A percentile compares a stretch with the other conserved stretches of the same genome.
phyloP scores from a whole-genome alignment of 2,797 vertebrate species.

The Crenuchus spilurus region DNA sequence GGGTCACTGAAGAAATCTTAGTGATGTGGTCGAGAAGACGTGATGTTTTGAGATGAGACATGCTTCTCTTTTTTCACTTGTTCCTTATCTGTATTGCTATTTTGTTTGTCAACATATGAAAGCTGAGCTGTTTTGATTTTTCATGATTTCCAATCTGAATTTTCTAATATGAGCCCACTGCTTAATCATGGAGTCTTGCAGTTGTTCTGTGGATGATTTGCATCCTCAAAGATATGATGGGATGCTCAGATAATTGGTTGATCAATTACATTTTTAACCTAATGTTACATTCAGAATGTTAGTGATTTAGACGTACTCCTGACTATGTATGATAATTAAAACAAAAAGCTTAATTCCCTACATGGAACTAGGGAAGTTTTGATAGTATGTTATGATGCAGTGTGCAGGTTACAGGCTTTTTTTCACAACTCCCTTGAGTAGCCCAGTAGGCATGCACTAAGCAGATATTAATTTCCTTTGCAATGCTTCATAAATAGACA shows the following conservation, averaged over 20 bases:
- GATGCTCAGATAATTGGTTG: too few species aligned
- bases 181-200: neutral
- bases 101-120: conserved; percentile 38
- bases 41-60: conserved; percentile 40
- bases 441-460: neutral
- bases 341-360: conserved; percentile 16
- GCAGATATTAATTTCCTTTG: conserved; percentile 28
- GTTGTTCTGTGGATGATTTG: neutral
- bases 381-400: conserved; percentile 33
- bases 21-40: conserved; percentile 41
- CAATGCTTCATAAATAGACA: conserved; percentile 20
- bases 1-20: conserved; percentile 56
- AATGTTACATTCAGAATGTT: neutral
- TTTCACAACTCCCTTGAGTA: conserved; percentile 9
- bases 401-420: conserved; percentile 20
- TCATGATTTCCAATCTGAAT: neutral
- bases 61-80: conserved; percentile 32
- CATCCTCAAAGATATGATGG: neutral
- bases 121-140: neutral
- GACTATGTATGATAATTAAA: neutral
- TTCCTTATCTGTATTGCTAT: conserved; percentile 28
- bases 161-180: conserved; percentile 6
- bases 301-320: conserved; percentile 14
- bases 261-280: too few species aligned
- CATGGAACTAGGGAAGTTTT: conserved; percentile 22